Evolutionary conservation across 1,140 invertebrate species (phyloP).

Genomic region (Drosophila hydei): DNA sequence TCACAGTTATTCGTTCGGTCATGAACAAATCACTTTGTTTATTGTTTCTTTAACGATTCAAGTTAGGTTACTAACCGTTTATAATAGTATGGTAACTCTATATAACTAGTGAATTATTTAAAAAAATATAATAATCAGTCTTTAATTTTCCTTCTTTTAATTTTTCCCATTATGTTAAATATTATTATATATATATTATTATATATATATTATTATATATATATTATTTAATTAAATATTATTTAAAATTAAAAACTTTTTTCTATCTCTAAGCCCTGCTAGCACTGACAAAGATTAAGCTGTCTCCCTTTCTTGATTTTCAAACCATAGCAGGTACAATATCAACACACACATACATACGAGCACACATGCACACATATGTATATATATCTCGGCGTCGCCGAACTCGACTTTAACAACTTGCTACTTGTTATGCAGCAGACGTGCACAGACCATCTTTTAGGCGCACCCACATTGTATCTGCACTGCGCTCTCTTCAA

Average conservation of each 20-base stretch:
- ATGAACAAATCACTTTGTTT: no score
- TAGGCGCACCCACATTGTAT: conserved; percentile 56
- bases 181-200: background rate
- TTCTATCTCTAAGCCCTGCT: background rate
- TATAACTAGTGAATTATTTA: no score
- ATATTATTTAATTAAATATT: no score
- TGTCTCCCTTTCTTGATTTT: conserved; percentile 1
- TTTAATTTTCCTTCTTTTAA: no score
- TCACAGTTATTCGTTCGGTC: no score
- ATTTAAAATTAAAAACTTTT: no score
- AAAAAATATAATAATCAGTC: no score
- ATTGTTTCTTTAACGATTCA: no score
- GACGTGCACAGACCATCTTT: conserved; percentile 47
- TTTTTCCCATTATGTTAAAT: no score
- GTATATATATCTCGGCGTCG: conserved; percentile 14
- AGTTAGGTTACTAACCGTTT: no score
- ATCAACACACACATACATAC: background rate
- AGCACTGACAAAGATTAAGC: conserved; percentile 22
- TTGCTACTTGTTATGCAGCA: conserved; percentile 57
- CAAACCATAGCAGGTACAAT: conserved; percentile 13
- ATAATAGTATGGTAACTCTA: no score
- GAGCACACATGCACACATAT: background rate
- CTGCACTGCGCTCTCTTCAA: conserved; percentile 26
- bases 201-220: no score
- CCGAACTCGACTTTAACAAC: conserved; percentile 32